These are phyloP conservation scores for Stenchaetothrips biformis DNA, from an alignment of 2,888 invertebrate species.

Conservation along the genomic window DNA sequence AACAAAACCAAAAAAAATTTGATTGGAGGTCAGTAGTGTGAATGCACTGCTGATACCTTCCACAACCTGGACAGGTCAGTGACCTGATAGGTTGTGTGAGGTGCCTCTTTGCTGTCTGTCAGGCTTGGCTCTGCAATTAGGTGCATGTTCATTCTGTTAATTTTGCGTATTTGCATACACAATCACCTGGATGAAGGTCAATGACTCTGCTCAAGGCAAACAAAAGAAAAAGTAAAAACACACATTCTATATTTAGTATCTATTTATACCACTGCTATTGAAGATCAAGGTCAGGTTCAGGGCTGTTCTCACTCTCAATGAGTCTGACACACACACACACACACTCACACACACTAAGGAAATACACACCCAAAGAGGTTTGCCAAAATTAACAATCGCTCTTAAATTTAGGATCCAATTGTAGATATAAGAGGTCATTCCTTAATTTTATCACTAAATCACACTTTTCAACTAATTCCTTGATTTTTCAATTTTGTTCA, in stretches of 20 bases:
- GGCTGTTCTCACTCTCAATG: background rate
- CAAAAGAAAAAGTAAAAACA: too few relatives aligned
- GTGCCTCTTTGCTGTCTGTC: background rate
- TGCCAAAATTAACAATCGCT: too few relatives aligned
- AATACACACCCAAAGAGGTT: background rate
- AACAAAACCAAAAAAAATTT: slow-evolving; percentile 41
- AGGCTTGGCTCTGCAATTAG: slow-evolving; percentile 33
- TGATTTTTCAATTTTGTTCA: background rate
- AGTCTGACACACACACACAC: background rate
- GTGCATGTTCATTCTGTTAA: too few relatives aligned
- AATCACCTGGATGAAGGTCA: too few relatives aligned
- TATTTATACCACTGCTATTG: background rate
- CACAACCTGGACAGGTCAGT: background rate
- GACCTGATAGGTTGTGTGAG: background rate
- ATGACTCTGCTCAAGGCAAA: too few relatives aligned
- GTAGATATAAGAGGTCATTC: too few relatives aligned
- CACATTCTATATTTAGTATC: background rate
- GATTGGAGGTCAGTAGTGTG: slow-evolving; percentile 35
- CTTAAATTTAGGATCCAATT: too few relatives aligned
- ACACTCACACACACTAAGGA: background rate
- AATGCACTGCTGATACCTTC: slow-evolving; percentile 1
- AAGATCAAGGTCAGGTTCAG: background rate
- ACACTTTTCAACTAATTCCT: background rate
- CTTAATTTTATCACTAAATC: too few relatives aligned
- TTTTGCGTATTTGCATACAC: too few relatives aligned